Percentiles rank a stretch among this genome's conserved stretches.
phyloP scores from a whole-genome alignment of 2,797 vertebrate genomes.

The Neomorphus geoffroyi region DNA sequence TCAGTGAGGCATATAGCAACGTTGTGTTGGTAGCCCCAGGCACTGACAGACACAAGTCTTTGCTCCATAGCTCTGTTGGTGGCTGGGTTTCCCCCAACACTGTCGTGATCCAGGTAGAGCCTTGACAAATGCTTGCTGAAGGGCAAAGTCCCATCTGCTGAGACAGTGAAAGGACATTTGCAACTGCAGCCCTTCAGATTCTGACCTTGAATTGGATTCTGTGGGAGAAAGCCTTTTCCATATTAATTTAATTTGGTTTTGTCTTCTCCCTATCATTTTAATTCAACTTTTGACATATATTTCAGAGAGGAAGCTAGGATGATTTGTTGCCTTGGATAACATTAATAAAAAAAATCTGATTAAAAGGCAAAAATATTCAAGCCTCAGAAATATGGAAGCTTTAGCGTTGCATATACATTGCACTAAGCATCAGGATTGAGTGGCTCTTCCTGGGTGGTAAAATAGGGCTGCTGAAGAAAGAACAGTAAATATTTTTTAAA shows the following conservation, averaged over 20 bases:
- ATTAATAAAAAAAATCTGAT: neutral
- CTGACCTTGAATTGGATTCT: neutral
- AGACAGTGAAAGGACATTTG: neutral
- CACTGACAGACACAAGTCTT: neutral
- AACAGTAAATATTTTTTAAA: neutral
- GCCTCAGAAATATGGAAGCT: neutral
- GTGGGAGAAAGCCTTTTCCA: neutral
- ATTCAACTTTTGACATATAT: neutral
- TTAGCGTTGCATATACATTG: neutral
- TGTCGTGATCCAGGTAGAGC: neutral
- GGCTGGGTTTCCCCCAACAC: neutral
- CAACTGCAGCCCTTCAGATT: neutral
- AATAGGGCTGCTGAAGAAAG: neutral
- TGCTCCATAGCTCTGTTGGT: neutral
- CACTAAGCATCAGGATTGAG: neutral
- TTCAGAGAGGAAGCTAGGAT: neutral
- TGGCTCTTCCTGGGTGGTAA: neutral
- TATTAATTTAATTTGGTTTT: neutral
- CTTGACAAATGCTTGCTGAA: neutral
- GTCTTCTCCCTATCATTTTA: neutral
- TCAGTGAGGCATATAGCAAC: neutral
- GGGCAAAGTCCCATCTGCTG: neutral
- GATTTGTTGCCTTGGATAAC: neutral
- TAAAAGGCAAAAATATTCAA: neutral
- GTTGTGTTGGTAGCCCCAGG: neutral